phyloP scores from a whole-genome alignment of 2,888 invertebrate genomes.

The Phalera bucephala region DNA sequence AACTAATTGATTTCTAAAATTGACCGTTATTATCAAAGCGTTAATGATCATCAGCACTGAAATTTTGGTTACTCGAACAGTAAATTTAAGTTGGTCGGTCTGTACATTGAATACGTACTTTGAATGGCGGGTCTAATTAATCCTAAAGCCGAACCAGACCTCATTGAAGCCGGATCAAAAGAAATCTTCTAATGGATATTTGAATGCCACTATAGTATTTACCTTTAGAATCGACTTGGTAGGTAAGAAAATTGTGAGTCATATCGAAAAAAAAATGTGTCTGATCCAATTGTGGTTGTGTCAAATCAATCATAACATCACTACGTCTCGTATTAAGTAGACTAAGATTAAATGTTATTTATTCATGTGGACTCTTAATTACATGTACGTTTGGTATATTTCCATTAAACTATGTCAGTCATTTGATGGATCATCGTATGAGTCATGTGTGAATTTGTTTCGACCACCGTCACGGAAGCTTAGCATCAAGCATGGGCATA shows the following conservation, averaged over 20 bases:
- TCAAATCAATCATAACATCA: slow-evolving; percentile 30
- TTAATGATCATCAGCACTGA: slow-evolving; percentile 26
- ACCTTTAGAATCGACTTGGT: slow-evolving; percentile 41
- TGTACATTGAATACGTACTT: slow-evolving; percentile 51
- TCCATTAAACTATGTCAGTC: background rate
- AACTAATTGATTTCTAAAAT: slow-evolving; percentile 17
- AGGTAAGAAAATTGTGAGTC: slow-evolving; percentile 34
- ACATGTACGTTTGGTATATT: background rate
- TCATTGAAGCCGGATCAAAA: slow-evolving; percentile 69
- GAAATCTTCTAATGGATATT: slow-evolving; percentile 76
- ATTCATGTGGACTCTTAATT: slow-evolving; percentile 2
- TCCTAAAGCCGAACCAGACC: slow-evolving; percentile 59
- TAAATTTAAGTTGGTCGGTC: slow-evolving; percentile 39
- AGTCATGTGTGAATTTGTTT: no score
- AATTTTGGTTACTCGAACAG: slow-evolving; percentile 22
- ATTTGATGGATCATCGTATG: no score
- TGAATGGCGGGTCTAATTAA: slow-evolving; percentile 72
- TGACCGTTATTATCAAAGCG: slow-evolving; percentile 24
- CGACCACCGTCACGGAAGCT: no score
- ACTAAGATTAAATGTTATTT: slow-evolving; percentile 9
- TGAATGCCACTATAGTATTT: slow-evolving; percentile 65
- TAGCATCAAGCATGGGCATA: no score
- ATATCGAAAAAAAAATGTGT: slow-evolving; percentile 24
- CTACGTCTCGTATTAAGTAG: slow-evolving; percentile 11
- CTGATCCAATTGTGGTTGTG: slow-evolving; percentile 6